Evolutionary conservation across 2,797 vertebrate species (phyloP).

Genomic region (Sebastes melanostomus): DNA sequence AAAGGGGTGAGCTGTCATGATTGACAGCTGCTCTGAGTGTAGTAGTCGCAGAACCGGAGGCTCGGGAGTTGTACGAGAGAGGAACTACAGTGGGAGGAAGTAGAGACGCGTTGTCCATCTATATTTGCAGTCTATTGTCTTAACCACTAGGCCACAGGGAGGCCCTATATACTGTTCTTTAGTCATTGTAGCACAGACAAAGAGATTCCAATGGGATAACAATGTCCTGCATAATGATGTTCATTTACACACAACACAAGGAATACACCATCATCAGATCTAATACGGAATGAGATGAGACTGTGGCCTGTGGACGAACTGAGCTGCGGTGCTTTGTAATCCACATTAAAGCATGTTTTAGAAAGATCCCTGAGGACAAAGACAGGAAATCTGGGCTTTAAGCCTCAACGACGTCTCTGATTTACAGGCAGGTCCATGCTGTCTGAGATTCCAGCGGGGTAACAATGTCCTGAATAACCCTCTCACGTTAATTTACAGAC

Average conservation of each 20-base stretch:
- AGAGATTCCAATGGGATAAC: not conserved
- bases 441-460: constrained; percentile 10
- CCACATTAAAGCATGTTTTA: constrained; percentile 12
- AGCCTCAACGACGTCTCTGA: constrained; percentile 30
- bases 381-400: not conserved
- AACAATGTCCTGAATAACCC: not conserved
- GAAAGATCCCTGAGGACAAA: constrained; percentile 22
- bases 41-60: too few relatives aligned
- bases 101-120: too few relatives aligned
- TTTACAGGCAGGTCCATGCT: constrained; percentile 32
- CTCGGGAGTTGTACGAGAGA: too few relatives aligned
- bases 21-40: too few relatives aligned
- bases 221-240: not conserved
- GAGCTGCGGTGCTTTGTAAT: not conserved
- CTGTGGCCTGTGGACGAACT: not conserved
- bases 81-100: too few relatives aligned
- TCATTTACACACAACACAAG: not conserved
- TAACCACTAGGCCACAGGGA: not conserved
- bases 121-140: not conserved
- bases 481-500: not conserved
- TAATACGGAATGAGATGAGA: not conserved
- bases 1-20: too few relatives aligned
- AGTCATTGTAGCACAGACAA: not conserved
- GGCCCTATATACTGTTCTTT: not conserved
- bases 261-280: not conserved